Percentiles rank a stretch among this genome's conserved stretches.
Conservation (phyloP, 2,113 vertebrate species). For the Mellivora capensis region DNA sequence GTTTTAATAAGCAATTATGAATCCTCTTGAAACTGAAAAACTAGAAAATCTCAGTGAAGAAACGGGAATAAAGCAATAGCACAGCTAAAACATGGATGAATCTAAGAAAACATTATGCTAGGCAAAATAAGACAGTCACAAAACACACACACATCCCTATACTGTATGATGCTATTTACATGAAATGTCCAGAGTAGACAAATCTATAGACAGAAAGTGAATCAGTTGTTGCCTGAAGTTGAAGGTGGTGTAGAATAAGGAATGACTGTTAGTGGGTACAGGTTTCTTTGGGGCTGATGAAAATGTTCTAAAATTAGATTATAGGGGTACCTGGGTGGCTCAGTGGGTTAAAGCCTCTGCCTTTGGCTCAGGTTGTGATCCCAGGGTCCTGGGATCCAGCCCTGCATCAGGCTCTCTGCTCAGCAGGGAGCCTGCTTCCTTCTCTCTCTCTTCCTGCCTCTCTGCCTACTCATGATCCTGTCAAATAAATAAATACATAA, state of each 20-base stretch:
- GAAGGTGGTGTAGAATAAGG: neutral
- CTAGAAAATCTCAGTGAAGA: neutral
- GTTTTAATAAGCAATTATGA: neutral
- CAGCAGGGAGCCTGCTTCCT: too few species aligned
- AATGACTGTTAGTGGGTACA: neutral
- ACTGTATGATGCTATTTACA: neutral
- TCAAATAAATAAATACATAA: too few species aligned
- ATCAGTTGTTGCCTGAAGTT: neutral
- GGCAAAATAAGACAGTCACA: neutral
- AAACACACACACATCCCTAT: neutral
- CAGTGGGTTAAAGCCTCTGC: too few species aligned
- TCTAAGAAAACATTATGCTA: neutral
- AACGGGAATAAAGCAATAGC: neutral
- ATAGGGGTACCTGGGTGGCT: too few species aligned
- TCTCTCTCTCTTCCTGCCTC: too few species aligned
- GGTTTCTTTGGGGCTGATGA: neutral
- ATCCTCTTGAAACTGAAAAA: constrained; percentile 19
- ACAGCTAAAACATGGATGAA: neutral
- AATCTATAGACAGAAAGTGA: neutral
- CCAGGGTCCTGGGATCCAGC: too few species aligned
- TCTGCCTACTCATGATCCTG: too few species aligned
- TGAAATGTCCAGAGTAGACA: neutral
- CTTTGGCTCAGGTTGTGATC: too few species aligned
- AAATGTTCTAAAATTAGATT: neutral
- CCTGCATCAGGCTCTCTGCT: too few species aligned